Conservation (phyloP, 2,888 invertebrate genomes). For the Cheilosia vernalis region DNA sequence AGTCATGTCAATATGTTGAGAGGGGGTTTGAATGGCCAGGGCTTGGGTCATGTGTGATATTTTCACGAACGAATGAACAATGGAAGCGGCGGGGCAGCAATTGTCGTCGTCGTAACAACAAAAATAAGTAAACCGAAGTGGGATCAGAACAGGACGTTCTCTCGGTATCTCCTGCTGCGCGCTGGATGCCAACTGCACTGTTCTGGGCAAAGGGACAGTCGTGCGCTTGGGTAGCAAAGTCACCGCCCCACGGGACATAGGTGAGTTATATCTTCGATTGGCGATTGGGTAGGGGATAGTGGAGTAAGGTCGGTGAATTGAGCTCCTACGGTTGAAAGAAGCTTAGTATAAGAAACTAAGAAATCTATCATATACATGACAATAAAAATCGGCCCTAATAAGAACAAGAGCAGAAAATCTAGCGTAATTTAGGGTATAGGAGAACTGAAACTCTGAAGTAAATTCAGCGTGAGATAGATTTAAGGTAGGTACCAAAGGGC, state of each 20-base stretch:
- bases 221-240: slow-evolving; percentile 14
- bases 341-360: neutral
- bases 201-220: slow-evolving; percentile 1
- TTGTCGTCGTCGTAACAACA: slow-evolving; percentile 45
- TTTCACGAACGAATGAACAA: slow-evolving; percentile 33
- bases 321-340: neutral
- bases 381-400: too few relatives aligned
- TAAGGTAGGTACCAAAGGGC: too few relatives aligned
- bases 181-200: slow-evolving; percentile 58
- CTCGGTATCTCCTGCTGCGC: slow-evolving; percentile 39
- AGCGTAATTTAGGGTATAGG: too few relatives aligned
- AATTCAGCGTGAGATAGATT: too few relatives aligned
- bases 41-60: slow-evolving; percentile 48
- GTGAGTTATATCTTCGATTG: slow-evolving; percentile 36
- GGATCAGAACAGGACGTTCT: slow-evolving; percentile 31
- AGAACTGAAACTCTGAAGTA: neutral
- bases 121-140: slow-evolving; percentile 27
- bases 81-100: slow-evolving; percentile 33
- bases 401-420: too few relatives aligned
- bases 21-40: neutral
- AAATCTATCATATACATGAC: too few relatives aligned
- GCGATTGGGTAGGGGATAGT: slow-evolving; percentile 6
- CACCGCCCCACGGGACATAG: slow-evolving; percentile 19
- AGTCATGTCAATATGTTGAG: slow-evolving; percentile 72
- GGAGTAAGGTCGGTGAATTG: neutral